Percentiles rank a stretch among this genome's conserved stretches.
Conservation (phyloP, 2,797 vertebrate genomes). For the Agapornis canus region DNA sequence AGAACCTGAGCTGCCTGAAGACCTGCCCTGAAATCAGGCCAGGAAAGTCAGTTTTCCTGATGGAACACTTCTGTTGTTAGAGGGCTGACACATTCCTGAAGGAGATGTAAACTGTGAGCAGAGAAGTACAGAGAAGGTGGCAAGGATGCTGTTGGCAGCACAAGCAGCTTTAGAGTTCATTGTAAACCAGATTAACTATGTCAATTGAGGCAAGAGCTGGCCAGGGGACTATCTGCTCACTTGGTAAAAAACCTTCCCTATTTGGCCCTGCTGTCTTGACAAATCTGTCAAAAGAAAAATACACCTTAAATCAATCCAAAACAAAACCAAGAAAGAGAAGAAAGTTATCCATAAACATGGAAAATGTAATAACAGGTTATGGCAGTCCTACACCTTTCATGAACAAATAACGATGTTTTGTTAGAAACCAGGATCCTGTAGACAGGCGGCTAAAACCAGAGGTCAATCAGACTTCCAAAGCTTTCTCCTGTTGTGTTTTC, state of each 20-base stretch:
- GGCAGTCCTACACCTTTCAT: background rate
- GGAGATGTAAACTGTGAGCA: background rate
- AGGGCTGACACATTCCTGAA: background rate
- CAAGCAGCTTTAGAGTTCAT: background rate
- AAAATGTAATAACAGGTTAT: background rate
- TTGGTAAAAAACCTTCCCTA: background rate
- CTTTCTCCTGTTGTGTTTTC: background rate
- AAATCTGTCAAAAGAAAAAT: background rate
- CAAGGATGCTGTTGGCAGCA: background rate
- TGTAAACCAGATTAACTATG: background rate
- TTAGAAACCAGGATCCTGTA: background rate
- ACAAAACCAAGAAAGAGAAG: background rate
- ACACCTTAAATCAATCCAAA: background rate
- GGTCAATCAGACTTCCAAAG: background rate
- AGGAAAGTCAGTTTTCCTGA: background rate
- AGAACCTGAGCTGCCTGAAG: background rate
- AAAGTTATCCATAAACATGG: background rate
- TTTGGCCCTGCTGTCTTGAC: background rate
- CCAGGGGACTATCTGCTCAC: background rate
- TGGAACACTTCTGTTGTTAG: background rate
- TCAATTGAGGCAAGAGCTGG: background rate
- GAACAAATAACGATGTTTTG: background rate
- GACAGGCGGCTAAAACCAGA: background rate
- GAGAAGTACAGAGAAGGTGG: background rate
- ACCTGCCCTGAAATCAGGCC: background rate